Percentiles rank a stretch among this genome's conserved stretches.
phyloP scores from a whole-genome alignment of 2,888 invertebrate genomes.

The Lochmaea crataegi region DNA sequence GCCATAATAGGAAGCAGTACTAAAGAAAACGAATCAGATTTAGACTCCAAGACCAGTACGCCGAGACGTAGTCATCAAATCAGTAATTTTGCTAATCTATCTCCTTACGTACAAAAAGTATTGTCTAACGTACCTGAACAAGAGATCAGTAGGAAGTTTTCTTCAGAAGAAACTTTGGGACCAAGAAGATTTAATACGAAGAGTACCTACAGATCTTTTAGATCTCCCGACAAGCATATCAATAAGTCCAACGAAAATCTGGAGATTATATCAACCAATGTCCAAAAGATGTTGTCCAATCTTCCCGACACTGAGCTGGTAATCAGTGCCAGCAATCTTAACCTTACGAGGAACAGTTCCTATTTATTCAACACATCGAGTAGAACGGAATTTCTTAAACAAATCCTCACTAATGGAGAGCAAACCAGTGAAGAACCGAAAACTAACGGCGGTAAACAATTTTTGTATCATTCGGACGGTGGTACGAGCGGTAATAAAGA shows the following conservation, averaged over 20 bases:
- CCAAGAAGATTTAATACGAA: conserved; percentile 42
- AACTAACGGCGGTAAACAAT: conserved; percentile 39
- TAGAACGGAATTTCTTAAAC: conserved; percentile 42
- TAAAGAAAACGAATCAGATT: conserved; percentile 42
- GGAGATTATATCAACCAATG: conserved; percentile 66
- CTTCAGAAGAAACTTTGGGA: conserved; percentile 59
- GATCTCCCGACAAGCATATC: conserved; percentile 49
- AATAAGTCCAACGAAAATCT: conserved; percentile 60
- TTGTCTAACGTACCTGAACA: conserved; percentile 69
- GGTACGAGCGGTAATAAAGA: conserved; percentile 19
- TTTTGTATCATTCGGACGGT: conserved; percentile 45
- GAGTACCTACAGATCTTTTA: conserved; percentile 45
- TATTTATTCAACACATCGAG: conserved; percentile 48
- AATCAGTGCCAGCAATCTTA: conserved; percentile 57
- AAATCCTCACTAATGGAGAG: conserved; percentile 35
- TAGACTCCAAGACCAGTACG: conserved; percentile 48
- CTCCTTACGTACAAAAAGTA: conserved; percentile 73
- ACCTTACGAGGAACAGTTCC: conserved; percentile 50
- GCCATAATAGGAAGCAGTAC: conserved; percentile 72
- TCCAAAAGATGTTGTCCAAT: conserved; percentile 69
- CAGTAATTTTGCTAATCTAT: conserved; percentile 69
- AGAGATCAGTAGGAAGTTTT: conserved; percentile 60
- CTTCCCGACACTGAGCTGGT: conserved; percentile 65
- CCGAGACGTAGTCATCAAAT: conserved; percentile 60
- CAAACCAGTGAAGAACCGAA: not conserved